These are phyloP conservation scores for Paedocypris micromegethes DNA, from an alignment of 2,797 vertebrate genomes.

Conservation along the genomic window DNA sequence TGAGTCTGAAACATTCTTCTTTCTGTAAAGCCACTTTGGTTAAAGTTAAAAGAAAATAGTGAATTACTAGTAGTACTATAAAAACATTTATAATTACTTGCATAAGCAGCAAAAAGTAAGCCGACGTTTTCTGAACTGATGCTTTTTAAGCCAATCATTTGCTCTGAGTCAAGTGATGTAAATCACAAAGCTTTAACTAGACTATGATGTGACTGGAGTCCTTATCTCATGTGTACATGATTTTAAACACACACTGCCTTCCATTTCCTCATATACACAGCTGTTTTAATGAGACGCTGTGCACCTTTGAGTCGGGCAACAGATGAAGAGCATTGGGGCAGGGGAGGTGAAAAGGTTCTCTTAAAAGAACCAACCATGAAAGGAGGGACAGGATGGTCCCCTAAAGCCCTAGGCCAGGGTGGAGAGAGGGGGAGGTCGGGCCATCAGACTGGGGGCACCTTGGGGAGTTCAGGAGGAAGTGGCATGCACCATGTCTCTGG, in stretches of 20 bases:
- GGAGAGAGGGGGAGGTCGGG: conserved; percentile 60
- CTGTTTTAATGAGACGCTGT: conserved; percentile 9
- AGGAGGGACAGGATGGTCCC: conserved; percentile 58
- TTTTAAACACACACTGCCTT: background rate
- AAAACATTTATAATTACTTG: too few species aligned
- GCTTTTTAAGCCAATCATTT: too few species aligned
- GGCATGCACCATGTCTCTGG: conserved; percentile 73
- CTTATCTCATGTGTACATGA: background rate
- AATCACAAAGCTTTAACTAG: too few species aligned
- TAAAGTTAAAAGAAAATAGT: too few species aligned
- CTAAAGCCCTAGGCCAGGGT: conserved; percentile 46
- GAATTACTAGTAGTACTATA: too few species aligned
- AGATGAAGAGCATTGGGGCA: conserved; percentile 17
- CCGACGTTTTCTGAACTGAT: too few species aligned
- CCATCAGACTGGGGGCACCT: conserved; percentile 75
- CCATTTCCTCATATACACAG: conserved; percentile 1
- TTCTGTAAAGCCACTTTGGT: too few species aligned
- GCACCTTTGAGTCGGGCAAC: conserved; percentile 28
- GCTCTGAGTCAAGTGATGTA: too few species aligned
- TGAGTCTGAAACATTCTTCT: too few species aligned
- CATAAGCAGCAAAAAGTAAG: too few species aligned
- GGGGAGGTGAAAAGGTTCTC: conserved; percentile 27
- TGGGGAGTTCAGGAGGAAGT: conserved; percentile 73
- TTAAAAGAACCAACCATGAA: conserved; percentile 44
- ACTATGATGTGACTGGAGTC: background rate